Conservation (phyloP, 2,888 invertebrate genomes). For the Caenorhabditis auriculariae region DNA sequence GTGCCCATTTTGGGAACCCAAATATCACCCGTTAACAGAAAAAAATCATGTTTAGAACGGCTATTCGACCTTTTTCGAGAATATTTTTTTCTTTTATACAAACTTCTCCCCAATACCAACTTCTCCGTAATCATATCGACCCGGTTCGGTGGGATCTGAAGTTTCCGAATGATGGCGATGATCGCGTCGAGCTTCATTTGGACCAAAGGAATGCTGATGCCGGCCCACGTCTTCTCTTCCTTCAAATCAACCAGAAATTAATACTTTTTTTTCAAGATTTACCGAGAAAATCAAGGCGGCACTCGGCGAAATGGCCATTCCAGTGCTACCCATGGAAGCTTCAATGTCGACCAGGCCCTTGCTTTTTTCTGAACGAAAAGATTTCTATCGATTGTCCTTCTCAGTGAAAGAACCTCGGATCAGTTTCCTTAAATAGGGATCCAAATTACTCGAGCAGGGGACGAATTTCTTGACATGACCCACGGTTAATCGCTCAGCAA, state of each 20-base stretch:
- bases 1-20: no score
- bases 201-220: constrained; percentile 41
- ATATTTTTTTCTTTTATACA: background rate
- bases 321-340: constrained; percentile 19
- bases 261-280: no score
- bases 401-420: constrained; percentile 78
- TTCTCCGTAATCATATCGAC: constrained; percentile 27
- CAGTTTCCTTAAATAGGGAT: constrained; percentile 94
- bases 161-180: constrained; percentile 31
- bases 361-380: constrained; percentile 8
- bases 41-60: background rate
- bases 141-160: constrained; percentile 44
- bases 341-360: constrained; percentile 34
- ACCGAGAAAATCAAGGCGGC: constrained; percentile 41
- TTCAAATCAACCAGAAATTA: constrained; percentile 12
- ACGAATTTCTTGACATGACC: constrained; percentile 82
- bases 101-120: constrained; percentile 10
- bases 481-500: constrained; percentile 64
- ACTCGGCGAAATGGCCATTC: constrained; percentile 39
- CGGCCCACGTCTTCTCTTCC: constrained; percentile 45
- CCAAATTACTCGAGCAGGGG: constrained; percentile 95
- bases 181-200: constrained; percentile 51
- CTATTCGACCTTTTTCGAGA: background rate
- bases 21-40: no score
- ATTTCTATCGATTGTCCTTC: background rate